phyloP scores from a whole-genome alignment of 2,113 vertebrate species.

The Cariama cristata region DNA sequence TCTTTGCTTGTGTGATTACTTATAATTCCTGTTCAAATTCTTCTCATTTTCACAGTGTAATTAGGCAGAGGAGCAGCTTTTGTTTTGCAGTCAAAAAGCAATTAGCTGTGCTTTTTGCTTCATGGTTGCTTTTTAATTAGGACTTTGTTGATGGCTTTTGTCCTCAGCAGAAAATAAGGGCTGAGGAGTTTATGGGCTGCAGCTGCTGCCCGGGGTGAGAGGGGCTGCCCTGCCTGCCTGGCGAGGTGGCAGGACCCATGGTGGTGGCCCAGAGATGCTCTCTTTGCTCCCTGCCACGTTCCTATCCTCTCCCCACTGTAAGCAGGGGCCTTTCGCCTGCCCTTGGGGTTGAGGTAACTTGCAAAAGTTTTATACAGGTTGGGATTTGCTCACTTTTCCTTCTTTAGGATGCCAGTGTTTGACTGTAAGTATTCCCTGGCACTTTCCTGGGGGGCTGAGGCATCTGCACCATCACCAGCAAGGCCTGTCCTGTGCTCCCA shows the following conservation, averaged over 20 bases:
- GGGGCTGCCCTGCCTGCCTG: not conserved
- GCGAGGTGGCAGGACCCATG: not conserved
- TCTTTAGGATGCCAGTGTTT: not conserved
- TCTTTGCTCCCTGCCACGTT: not conserved
- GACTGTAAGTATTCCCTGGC: not conserved
- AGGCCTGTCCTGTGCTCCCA: not conserved
- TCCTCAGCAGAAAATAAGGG: slow-evolving; percentile 18
- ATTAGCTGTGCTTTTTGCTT: slow-evolving; percentile 60
- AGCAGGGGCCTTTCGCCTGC: not conserved
- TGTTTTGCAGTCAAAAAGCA: slow-evolving; percentile 66
- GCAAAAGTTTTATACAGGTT: not conserved
- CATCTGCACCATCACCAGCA: not conserved
- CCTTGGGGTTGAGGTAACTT: not conserved
- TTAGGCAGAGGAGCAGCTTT: slow-evolving; percentile 43
- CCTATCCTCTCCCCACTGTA: not conserved
- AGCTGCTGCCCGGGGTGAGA: not conserved
- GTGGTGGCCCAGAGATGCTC: not conserved
- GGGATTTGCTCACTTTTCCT: not conserved
- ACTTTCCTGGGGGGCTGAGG: not conserved
- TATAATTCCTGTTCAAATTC: slow-evolving; percentile 56
- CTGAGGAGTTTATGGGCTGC: not conserved
- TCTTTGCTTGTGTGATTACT: slow-evolving; percentile 34
- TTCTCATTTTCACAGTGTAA: slow-evolving; percentile 57
- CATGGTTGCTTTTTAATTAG: slow-evolving; percentile 57
- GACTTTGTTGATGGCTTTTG: slow-evolving; percentile 45